Percentiles rank a stretch among this genome's conserved stretches.
Evolutionary conservation across 2,797 vertebrate genomes (phyloP).

Genomic region (Pseudochromis fuscus): DNA sequence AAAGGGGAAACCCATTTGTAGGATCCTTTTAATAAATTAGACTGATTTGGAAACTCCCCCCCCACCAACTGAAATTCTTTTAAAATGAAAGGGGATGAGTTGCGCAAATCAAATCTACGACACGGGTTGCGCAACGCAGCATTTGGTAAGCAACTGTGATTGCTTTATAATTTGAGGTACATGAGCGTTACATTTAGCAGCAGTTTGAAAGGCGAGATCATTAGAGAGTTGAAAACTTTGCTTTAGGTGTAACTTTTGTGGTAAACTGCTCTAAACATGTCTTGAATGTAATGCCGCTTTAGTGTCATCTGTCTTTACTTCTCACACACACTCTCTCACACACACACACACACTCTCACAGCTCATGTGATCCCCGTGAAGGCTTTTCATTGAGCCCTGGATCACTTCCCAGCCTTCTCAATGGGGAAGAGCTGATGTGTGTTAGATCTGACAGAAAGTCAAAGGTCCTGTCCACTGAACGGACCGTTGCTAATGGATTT

Average conservation of each 20-base stretch:
- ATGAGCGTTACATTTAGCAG: slow-evolving; percentile 7
- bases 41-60: slow-evolving; percentile 43
- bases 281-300: slow-evolving; percentile 47
- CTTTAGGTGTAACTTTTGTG: slow-evolving; percentile 15
- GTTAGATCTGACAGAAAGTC: slow-evolving; percentile 73
- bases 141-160: slow-evolving; percentile 17
- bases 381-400: slow-evolving; percentile 78
- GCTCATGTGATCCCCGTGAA: slow-evolving; percentile 66
- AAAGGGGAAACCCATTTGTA: slow-evolving; percentile 68
- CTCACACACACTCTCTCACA: neutral
- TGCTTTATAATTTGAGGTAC: slow-evolving; percentile 24
- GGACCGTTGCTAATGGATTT: slow-evolving; percentile 53
- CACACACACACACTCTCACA: slow-evolving; percentile 14
- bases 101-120: slow-evolving; percentile 42
- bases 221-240: slow-evolving; percentile 20
- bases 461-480: slow-evolving; percentile 65
- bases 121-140: slow-evolving; percentile 31
- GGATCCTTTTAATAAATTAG: slow-evolving; percentile 65
- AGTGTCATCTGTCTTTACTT: slow-evolving; percentile 45
- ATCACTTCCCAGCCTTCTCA: slow-evolving; percentile 72
- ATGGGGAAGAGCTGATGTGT: slow-evolving; percentile 61
- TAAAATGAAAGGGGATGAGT: slow-evolving; percentile 45
- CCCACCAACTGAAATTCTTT: slow-evolving; percentile 38
- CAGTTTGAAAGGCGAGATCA: slow-evolving; percentile 6
- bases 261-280: slow-evolving; percentile 19